Percentiles rank a stretch among this genome's conserved stretches.
These are phyloP conservation scores for Dryobates pubescens DNA, from an alignment of 2,797 vertebrate species.

Conservation along the genomic window DNA sequence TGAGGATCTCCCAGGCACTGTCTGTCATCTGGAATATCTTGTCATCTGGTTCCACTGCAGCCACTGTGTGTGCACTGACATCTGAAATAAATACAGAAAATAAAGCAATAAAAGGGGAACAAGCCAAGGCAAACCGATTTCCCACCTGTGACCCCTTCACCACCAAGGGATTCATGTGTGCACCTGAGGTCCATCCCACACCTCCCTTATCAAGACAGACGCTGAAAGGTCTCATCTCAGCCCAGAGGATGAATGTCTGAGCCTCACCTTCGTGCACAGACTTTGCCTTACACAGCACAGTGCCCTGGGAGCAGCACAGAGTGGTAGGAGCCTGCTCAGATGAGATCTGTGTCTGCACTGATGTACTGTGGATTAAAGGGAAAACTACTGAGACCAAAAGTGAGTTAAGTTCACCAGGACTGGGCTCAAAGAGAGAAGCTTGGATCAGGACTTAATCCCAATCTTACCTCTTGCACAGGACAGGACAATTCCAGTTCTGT, in stretches of 20 bases:
- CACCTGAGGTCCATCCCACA: not conserved
- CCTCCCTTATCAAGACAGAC: not conserved
- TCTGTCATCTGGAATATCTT: not conserved
- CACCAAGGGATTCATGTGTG: not conserved
- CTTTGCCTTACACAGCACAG: not conserved
- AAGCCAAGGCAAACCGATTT: not conserved
- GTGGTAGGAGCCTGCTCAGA: not conserved
- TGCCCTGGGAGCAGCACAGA: not conserved
- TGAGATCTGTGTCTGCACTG: not conserved
- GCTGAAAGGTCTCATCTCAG: not conserved
- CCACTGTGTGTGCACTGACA: not conserved
- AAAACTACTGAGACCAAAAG: not conserved
- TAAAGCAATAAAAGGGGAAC: not conserved
- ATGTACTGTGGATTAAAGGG: not conserved
- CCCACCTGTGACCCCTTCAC: not conserved
- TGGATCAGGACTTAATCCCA: conserved; percentile 21
- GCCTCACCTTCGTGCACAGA: not conserved
- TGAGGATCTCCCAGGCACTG: not conserved
- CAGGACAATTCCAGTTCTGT: conserved; percentile 11
- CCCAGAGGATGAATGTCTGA: not conserved
- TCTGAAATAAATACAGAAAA: not conserved
- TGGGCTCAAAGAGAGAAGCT: not conserved
- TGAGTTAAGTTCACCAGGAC: not conserved
- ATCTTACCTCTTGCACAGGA: conserved; percentile 7
- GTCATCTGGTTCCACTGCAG: not conserved